These are phyloP conservation scores for Homalodisca vitripennis DNA, from an alignment of 1,140 invertebrate species.

Conservation along the genomic window DNA sequence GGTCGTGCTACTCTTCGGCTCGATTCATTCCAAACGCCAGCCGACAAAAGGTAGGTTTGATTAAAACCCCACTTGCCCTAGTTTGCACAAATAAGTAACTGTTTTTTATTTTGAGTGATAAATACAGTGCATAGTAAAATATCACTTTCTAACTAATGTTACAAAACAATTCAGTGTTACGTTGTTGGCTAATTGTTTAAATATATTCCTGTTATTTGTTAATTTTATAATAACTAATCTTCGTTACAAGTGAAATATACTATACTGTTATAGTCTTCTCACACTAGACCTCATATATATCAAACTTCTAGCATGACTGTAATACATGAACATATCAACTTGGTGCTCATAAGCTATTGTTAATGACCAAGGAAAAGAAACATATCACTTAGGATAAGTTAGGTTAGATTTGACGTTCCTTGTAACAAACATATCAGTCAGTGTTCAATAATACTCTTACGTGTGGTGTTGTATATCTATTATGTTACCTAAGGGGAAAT, in stretches of 20 bases:
- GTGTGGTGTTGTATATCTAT: neutral
- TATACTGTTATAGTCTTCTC: neutral
- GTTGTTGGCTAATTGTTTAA: neutral
- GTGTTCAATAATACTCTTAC: neutral
- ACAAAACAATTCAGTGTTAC: neutral
- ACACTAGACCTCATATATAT: neutral
- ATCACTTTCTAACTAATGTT: neutral
- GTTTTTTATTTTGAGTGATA: too few relatives aligned
- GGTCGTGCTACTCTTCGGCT: too few relatives aligned
- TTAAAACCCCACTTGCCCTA: too few relatives aligned
- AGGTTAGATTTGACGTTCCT: neutral
- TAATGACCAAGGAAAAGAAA: neutral
- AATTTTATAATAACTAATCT: neutral
- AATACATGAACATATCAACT: neutral
- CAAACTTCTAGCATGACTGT: neutral
- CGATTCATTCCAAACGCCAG: too few relatives aligned
- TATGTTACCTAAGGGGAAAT: neutral
- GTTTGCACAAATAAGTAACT: too few relatives aligned
- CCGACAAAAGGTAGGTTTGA: too few relatives aligned
- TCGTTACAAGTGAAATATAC: neutral
- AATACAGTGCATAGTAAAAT: too few relatives aligned
- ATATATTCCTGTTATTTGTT: neutral
- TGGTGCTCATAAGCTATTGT: neutral
- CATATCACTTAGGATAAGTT: neutral
- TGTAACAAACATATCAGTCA: neutral